Percentiles rank a stretch among this genome's conserved stretches.
Conservation (phyloP, 2,113 vertebrate species). For the Pheucticus melanocephalus region DNA sequence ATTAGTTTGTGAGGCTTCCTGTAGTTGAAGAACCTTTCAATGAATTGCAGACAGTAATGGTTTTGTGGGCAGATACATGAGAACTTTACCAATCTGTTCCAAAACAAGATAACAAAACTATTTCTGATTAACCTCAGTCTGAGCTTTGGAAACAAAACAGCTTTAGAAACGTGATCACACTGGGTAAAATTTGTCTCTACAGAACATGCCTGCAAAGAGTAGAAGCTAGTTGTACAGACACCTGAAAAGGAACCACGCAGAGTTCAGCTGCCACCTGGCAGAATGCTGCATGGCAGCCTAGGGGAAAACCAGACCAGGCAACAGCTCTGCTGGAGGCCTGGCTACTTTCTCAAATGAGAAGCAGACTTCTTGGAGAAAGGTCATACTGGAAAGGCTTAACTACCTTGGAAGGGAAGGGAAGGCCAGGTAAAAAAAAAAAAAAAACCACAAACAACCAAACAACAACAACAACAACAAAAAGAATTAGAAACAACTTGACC, state of each 20-base stretch:
- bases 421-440: not conserved
- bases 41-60: not conserved
- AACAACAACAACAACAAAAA: not conserved
- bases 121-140: not conserved
- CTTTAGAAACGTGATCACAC: not conserved
- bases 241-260: not conserved
- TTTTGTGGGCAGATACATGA: not conserved
- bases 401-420: not conserved
- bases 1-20: not conserved
- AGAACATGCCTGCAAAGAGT: not conserved
- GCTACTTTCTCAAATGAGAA: not conserved
- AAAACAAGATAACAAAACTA: not conserved
- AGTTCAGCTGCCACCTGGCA: not conserved
- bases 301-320: not conserved
- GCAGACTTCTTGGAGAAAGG: not conserved
- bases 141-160: not conserved
- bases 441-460: too few relatives aligned
- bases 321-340: fast-evolving
- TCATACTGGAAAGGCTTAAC: not conserved
- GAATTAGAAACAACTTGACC: not conserved
- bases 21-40: not conserved
- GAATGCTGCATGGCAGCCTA: not conserved
- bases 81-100: not conserved
- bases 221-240: not conserved
- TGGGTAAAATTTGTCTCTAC: not conserved